Evolutionary conservation across 2,797 vertebrate species (phyloP), one percentile per base, ranked within the genome.

Genomic region (Vespertilio murinus): DNA sequence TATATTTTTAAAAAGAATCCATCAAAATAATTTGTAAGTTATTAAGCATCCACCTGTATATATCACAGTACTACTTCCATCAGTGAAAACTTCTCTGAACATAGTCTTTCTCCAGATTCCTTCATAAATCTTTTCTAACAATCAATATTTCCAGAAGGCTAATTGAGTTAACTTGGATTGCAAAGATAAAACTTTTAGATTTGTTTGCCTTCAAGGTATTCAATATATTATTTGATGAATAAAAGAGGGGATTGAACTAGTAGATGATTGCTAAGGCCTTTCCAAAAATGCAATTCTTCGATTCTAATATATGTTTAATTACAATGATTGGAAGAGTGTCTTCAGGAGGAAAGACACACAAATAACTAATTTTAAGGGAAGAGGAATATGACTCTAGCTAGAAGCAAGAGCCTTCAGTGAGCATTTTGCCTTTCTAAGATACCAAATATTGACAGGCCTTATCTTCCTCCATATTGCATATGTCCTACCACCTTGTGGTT

Each of bases 181-280:
- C 67, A 87, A 93, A 94, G 89, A 81, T 30, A 47, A 91, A 89
- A 11, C 61, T 73, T 88, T 85, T 61, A 81, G 30, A 40, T 35
- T 16, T 11, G 14, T 38, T 88, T 73, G 49, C 20, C 35, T 25
- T 85, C 71, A 49, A 89, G 54, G 35, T 61, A 47, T 71, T 79
- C 49, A 74, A 17, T 38, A 30, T 7, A n/a, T 79, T 87, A 38
- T 85, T 91, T 28, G 52, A 10, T 56, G 59, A 82, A 61, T 28
- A 64, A 89, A 84, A 47, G 16, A 75, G 22, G 70, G 14, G 1
- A 52, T 10, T n/a, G 16, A 13, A 56, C 47, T 16, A 71, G 33
- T 6, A 79, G 45, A 33, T 70, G 18, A 56, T 75, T 49, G 71
- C 18, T 64, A 54, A 88, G 18, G 18, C 28, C 33, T 61, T 92